Evolutionary conservation across 2,888 invertebrate species (phyloP).

Genomic region (Caenorhabditis uteleia): DNA sequence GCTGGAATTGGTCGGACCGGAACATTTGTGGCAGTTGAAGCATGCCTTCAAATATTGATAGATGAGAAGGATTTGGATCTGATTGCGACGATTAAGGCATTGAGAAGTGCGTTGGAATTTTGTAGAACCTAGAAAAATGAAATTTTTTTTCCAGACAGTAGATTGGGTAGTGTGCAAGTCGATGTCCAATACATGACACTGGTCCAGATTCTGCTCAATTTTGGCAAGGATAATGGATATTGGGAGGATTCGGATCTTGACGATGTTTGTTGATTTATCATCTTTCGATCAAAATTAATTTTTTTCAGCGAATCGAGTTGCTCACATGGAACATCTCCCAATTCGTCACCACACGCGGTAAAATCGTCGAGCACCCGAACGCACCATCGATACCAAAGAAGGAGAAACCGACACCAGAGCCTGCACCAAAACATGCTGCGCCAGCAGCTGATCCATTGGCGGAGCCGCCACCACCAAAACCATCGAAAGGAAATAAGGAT

Average conservation of each 20-base stretch:
- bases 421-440: not conserved
- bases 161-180: conserved; percentile 36
- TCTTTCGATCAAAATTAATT: not conserved
- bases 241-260: conserved; percentile 37
- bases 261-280: conserved; percentile 8
- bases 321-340: conserved; percentile 36
- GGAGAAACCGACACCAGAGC: not conserved
- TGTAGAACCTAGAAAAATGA: too few relatives aligned
- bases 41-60: conserved; percentile 25
- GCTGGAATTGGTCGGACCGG: conserved; percentile 39
- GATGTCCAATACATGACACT: conserved; percentile 40
- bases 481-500: too few relatives aligned
- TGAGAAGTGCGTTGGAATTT: conserved; percentile 37
- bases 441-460: too few relatives aligned
- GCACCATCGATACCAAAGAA: too few relatives aligned
- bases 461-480: too few relatives aligned
- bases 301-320: conserved; percentile 27
- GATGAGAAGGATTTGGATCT: conserved; percentile 35
- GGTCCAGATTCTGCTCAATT: conserved; percentile 27
- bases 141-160: conserved; percentile 27
- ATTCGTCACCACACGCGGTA: conserved; percentile 29
- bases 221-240: conserved; percentile 34
- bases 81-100: conserved; percentile 13
- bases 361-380: too few relatives aligned
- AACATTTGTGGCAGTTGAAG: conserved; percentile 36